phyloP scores from a whole-genome alignment of 2,888 invertebrate genomes.

The Peribatodes rhomboidaria region DNA sequence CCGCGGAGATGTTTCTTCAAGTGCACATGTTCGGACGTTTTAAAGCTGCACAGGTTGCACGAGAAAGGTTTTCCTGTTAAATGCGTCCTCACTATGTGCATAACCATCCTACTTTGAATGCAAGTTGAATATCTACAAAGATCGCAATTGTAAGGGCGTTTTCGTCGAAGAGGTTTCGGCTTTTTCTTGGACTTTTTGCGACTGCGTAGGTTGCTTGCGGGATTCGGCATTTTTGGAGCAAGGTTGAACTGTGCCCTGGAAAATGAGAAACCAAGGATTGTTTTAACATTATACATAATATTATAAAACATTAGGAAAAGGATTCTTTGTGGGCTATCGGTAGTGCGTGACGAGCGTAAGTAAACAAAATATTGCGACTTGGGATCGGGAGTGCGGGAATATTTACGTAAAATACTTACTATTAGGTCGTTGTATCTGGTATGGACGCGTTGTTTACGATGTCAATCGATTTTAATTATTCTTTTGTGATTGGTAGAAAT shows the following conservation, averaged over 20 bases:
- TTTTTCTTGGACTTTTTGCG: constrained; percentile 7
- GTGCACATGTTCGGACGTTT: not conserved
- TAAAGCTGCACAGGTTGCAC: not conserved
- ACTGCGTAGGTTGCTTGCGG: not conserved
- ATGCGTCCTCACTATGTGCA: constrained; percentile 2
- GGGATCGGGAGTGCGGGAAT: too few relatives aligned
- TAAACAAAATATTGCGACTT: too few relatives aligned
- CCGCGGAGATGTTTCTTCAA: not conserved
- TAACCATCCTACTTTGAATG: constrained; percentile 2
- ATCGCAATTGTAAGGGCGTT: not conserved
- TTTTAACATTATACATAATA: too few relatives aligned
- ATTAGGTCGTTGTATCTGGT: too few relatives aligned
- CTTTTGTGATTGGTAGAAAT: too few relatives aligned
- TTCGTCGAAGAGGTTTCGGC: not conserved
- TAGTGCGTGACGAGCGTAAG: too few relatives aligned
- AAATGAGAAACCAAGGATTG: not conserved
- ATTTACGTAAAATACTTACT: too few relatives aligned
- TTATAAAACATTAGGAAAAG: too few relatives aligned
- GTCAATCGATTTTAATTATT: too few relatives aligned
- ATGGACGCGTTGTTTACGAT: too few relatives aligned
- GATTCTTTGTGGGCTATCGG: too few relatives aligned
- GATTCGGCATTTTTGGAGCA: not conserved
- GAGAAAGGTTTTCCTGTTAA: not conserved
- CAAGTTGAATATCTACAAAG: constrained; percentile 10
- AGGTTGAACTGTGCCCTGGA: not conserved